These are phyloP conservation scores for Phycodurus eques DNA, from an alignment of 2,113 vertebrate genomes.

Conservation along the genomic window DNA sequence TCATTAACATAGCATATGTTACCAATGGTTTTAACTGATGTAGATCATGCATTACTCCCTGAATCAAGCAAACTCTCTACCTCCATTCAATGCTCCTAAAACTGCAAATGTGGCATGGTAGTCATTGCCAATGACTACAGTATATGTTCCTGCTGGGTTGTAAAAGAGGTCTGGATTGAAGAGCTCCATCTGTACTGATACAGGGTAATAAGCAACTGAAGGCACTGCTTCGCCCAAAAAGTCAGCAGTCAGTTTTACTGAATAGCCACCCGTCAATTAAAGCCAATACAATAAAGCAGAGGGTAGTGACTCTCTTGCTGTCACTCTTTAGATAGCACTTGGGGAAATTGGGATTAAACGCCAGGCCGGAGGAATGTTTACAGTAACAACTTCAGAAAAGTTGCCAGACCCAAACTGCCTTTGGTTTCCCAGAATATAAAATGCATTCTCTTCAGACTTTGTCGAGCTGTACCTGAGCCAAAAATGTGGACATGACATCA, in stretches of 20 bases:
- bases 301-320: slow-evolving; percentile 18
- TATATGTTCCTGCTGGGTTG: slow-evolving; percentile 1
- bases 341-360: slow-evolving; percentile 29
- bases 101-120: not conserved
- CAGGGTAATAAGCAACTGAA: slow-evolving; percentile 34
- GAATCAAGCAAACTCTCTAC: no score
- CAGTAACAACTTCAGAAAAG: slow-evolving; percentile 19
- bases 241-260: slow-evolving; percentile 39
- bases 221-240: slow-evolving; percentile 32
- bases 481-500: slow-evolving; percentile 2
- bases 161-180: slow-evolving; percentile 34
- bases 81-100: no score
- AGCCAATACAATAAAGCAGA: slow-evolving; percentile 44
- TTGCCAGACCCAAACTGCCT: slow-evolving; percentile 10
- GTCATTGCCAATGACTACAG: not conserved
- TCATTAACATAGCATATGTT: no score
- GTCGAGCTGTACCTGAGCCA: not conserved
- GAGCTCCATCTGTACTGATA: slow-evolving; percentile 24
- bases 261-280: slow-evolving; percentile 39
- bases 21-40: no score
- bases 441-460: slow-evolving; percentile 15
- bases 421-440: slow-evolving; percentile 8
- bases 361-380: slow-evolving; percentile 27
- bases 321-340: slow-evolving; percentile 34
- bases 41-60: no score